Evolutionary conservation across 2,113 vertebrate species (phyloP), one percentile per base, ranked within the genome.

Genomic region (Bubo blakistoni): DNA sequence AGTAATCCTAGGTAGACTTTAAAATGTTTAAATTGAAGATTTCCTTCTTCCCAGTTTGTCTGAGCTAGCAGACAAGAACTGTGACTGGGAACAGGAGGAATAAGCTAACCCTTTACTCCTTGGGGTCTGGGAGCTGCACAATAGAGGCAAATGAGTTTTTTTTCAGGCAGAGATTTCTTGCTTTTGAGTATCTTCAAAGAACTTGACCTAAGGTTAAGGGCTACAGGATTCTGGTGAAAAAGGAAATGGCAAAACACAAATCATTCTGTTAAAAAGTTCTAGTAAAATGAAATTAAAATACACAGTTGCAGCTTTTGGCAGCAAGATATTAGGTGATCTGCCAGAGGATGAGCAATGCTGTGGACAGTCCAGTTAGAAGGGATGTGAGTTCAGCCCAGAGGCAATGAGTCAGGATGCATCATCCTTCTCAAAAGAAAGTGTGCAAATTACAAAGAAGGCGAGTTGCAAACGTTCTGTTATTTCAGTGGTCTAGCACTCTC

Each of bases 391-490:
- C 46, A 94, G 52, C 40, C 42, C 59, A 51, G 74, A 13, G 47
- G 29, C 42, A 63, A 13, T 92, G 94, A 90, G 63, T 95, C 89
- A 92, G 73, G 18, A 72, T 89, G 81, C 38, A 71, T 94, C 89
- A 92, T 94, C 78, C 54, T 95, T 91, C 77, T 63, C 2, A 6
- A 49, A 94, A 92, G 29, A 59, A 84, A 76, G 12, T 16, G 32
- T 69, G 24, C 21, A 67, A 58, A 29, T 84, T 67, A 46, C 38
- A 63, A 13, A 78, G 59, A 54, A 55, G n/a, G n/a, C 0, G 0
- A 11, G 4, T 58, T 91, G 52, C 58, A 87, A 57, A 34, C 18
- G 3, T 36, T 49, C n/a, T 59, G 46, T 67, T 81, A 38, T 55
- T 94, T 74, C 44, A 67, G 32, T 44, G 15, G 11, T 61, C 15